Evolutionary conservation across 2,888 invertebrate species (phyloP).

Genomic region (Helobdella robusta): DNA sequence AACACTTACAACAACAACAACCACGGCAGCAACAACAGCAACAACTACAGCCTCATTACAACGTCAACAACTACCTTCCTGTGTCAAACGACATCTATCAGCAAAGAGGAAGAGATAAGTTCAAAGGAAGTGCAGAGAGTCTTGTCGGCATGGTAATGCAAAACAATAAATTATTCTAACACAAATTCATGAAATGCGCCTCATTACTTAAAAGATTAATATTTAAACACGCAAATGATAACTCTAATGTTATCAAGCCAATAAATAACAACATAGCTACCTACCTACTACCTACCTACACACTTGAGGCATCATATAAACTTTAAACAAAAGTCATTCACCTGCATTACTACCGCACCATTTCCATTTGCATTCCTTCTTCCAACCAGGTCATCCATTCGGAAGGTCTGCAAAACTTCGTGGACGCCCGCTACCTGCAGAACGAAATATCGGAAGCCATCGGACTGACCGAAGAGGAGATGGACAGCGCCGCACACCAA

Average conservation of each 20-base stretch:
- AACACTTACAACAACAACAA: conserved; percentile 4
- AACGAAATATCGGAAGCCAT: conserved; percentile 26
- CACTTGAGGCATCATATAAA: no score
- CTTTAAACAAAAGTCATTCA: no score
- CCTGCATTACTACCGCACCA: no score
- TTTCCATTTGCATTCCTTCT: no score
- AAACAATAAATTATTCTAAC: not conserved
- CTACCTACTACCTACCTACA: no score
- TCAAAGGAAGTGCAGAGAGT: conserved; percentile 26
- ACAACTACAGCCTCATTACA: not conserved
- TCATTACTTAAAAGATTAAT: no score
- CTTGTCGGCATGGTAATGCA: conserved; percentile 27
- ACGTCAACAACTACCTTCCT: not conserved
- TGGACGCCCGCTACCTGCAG: conserved; percentile 26
- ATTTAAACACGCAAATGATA: no score
- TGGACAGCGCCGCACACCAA: conserved; percentile 28
- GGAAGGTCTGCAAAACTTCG: conserved; percentile 25
- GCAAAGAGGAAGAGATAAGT: not conserved
- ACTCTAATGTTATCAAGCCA: no score
- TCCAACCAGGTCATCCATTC: conserved; percentile 27
- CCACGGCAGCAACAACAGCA: not conserved
- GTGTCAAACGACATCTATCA: not conserved
- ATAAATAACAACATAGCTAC: no score
- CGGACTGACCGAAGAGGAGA: conserved; percentile 25
- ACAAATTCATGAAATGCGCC: not conserved